These are phyloP conservation scores for Sebastes taczanowskii DNA, from an alignment of 2,797 vertebrate genomes.

Conservation along the genomic window DNA sequence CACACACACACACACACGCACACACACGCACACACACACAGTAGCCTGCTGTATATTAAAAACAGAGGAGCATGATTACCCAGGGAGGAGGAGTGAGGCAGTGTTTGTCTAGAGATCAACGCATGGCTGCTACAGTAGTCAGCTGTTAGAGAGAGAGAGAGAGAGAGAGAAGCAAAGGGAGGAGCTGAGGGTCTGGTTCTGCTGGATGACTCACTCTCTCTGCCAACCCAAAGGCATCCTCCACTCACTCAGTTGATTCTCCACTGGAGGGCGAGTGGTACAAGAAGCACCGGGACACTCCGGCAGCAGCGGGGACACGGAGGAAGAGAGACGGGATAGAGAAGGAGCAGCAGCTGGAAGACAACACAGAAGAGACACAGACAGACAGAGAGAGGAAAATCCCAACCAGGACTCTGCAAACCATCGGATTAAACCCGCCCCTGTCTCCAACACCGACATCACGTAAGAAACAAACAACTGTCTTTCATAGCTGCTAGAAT, in stretches of 20 bases:
- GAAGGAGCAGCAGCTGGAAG: conserved; percentile 58
- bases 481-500: not conserved
- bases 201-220: conserved; percentile 82
- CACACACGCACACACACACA: not conserved
- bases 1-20: not conserved
- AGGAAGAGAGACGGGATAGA: conserved; percentile 55
- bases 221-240: conserved; percentile 41
- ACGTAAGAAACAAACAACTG: conserved; percentile 67
- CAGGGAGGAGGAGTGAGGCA: conserved; percentile 2
- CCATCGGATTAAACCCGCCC: conserved; percentile 70
- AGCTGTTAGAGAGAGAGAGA: conserved; percentile 57
- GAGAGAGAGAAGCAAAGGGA: conserved; percentile 35
- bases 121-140: conserved; percentile 69
- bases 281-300: conserved; percentile 70
- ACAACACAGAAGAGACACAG: conserved; percentile 12
- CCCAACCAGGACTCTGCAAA: conserved; percentile 64
- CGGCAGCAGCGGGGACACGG: conserved; percentile 44
- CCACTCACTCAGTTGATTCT: conserved; percentile 61
- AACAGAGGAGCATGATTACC: not conserved
- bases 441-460: conserved; percentile 36
- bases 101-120: conserved; percentile 53
- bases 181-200: conserved; percentile 64
- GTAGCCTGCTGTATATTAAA: not conserved
- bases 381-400: conserved; percentile 35
- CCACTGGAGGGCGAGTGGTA: conserved; percentile 82